Base-by-base conservation (phyloP, 2,113 vertebrate genomes). In the Trichechus manatus region DNA sequence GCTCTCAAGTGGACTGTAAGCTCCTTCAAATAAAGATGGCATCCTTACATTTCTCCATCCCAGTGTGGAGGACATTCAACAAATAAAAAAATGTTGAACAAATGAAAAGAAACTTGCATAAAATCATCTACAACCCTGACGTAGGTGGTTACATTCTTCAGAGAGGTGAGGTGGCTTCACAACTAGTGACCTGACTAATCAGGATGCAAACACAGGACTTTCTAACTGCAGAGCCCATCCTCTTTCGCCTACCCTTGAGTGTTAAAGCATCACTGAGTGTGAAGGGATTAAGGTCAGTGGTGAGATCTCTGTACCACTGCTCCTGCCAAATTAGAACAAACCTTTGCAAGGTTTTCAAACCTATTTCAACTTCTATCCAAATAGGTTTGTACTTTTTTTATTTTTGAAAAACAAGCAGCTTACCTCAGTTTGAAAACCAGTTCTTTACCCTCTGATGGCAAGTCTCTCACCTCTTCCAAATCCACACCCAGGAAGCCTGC, bases 391-490 rank as follows among this genome's bases (percentile, higher is more conserved):
- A 23, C 25, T 47, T 90, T 88, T 79, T 63, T 70, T 83, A 75
- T 77, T 95, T 96, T 70, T 95, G 63, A 84, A 94, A 97, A 96
- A 59, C 1, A 89, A 77, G 20, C 89, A 74, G 29, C 59, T 92
- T 70, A 61, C 83, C 14, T 91, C 27, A 87, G 39, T 20, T 72
- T 94, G 39, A 88, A 97, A 94, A 89, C 9, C 70, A 89, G 70
- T 29, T 94, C 63, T 94, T 95, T 89, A 94, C 44, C n/a, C 47
- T 84, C 75, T 96, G 95, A 68, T 97, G 96, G 97, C 98, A 97
- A 97, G 96, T 96, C 96, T 97, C 70, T 97, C 93, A 97, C 80
- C 90, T 95, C 66, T 97, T 97, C 90, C 95, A 97, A 87, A 88
- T 86, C 47, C 78, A 94, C 5, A 89, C 22, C 85, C 90, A 74